A percentile compares a stretch with the other conserved stretches of the same genome.
These are phyloP conservation scores for Microchrysa polita DNA, from an alignment of 2,888 invertebrate species.

Conservation along the genomic window DNA sequence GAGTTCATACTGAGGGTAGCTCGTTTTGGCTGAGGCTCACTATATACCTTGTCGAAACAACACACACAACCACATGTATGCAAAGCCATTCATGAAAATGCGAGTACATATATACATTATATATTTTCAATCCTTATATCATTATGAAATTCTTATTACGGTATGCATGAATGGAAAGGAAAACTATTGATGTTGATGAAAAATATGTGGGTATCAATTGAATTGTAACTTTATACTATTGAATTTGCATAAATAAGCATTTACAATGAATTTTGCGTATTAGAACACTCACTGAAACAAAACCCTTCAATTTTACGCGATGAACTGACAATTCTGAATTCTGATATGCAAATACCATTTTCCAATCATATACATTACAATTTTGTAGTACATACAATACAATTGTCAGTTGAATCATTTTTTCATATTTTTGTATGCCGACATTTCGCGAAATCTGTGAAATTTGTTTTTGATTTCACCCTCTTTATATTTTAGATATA, in stretches of 20 bases:
- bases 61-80: too few relatives aligned
- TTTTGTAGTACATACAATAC: not conserved
- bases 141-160: constrained; percentile 20
- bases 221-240: constrained; percentile 9
- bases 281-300: constrained; percentile 13
- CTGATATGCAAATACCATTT: not conserved
- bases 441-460: constrained; percentile 10
- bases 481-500: constrained; percentile 13
- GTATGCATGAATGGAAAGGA: constrained; percentile 30
- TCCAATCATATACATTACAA: not conserved
- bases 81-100: too few relatives aligned
- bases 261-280: not conserved
- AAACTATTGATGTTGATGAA: not conserved
- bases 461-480: not conserved
- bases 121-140: constrained; percentile 25
- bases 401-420: not conserved
- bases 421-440: not conserved
- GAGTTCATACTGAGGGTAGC: too few relatives aligned
- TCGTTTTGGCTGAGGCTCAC: too few relatives aligned
- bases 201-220: constrained; percentile 19
- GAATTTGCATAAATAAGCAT: constrained; percentile 34
- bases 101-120: not conserved
- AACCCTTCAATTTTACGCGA: constrained; percentile 8
- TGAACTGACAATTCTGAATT: constrained; percentile 3
- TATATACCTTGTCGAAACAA: too few relatives aligned